A percentile compares a stretch with the other conserved stretches of the same genome.
phyloP scores from a whole-genome alignment of 2,888 invertebrate genomes.

The Ctenicera cuprea region DNA sequence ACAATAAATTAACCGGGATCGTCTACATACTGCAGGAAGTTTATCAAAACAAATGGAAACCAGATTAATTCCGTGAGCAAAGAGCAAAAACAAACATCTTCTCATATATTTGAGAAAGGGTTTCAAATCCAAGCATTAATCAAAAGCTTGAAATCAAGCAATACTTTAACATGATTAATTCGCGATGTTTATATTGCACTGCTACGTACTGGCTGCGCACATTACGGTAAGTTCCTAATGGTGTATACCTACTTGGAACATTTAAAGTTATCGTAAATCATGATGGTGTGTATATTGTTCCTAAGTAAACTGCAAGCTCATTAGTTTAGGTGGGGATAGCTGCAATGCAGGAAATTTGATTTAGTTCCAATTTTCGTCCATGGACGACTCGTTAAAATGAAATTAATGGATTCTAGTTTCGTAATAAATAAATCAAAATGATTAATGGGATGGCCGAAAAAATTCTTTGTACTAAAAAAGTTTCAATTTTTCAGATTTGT shows the following conservation, averaged over 20 bases:
- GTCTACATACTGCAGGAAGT: not conserved
- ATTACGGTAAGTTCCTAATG: too few relatives aligned
- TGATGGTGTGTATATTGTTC: constrained; percentile 15
- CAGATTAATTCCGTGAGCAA: constrained; percentile 2
- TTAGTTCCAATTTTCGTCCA: constrained; percentile 13
- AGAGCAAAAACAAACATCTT: constrained; percentile 11
- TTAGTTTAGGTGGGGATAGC: constrained; percentile 12
- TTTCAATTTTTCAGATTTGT: too few relatives aligned
- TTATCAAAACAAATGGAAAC: constrained; percentile 12
- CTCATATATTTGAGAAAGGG: not conserved
- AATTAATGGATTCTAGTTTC: constrained; percentile 3
- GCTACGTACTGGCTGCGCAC: too few relatives aligned
- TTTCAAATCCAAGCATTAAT: not conserved
- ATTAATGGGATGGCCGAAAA: not conserved
- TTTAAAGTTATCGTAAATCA: constrained; percentile 9
- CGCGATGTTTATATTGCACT: too few relatives aligned
- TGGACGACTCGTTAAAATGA: not conserved
- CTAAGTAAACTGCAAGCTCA: constrained; percentile 32
- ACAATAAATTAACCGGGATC: not conserved
- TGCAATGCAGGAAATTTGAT: constrained; percentile 35
- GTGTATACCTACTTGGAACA: constrained; percentile 5
- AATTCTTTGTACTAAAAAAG: too few relatives aligned
- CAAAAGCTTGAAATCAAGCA: not conserved
- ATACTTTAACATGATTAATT: too few relatives aligned
- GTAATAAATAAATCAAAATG: constrained; percentile 9